Percentiles rank a stretch among this genome's conserved stretches.
Evolutionary conservation across 2,888 invertebrate genomes (phyloP).

Genomic region (Rambutsinella grinnellia): DNA sequence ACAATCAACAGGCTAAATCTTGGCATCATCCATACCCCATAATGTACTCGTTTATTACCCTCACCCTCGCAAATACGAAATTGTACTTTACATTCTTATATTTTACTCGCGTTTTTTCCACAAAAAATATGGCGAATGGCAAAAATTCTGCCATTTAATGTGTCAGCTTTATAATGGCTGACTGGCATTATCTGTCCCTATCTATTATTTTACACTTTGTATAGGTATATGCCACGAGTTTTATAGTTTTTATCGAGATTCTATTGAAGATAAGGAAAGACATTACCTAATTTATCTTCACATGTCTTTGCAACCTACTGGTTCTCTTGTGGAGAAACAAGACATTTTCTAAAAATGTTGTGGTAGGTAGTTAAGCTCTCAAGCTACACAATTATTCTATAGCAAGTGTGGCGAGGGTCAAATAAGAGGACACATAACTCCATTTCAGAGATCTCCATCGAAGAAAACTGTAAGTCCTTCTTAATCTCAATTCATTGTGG

Average conservation of each 20-base stretch:
- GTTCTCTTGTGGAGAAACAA: background rate
- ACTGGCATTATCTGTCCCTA: no score
- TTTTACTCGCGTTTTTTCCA: no score
- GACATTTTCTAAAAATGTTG: background rate
- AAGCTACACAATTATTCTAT: background rate
- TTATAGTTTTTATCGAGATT: background rate
- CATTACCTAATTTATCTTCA: background rate
- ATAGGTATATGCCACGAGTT: background rate
- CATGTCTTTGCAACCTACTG: background rate
- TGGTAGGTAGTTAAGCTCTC: background rate
- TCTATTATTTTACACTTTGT: background rate
- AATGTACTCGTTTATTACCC: no score
- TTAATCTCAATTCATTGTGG: no score
- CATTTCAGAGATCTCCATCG: background rate
- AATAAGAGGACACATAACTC: background rate
- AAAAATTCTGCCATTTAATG: no score
- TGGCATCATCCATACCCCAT: no score
- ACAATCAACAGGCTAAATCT: no score
- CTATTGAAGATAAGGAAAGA: background rate
- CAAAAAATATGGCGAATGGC: no score
- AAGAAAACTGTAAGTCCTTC: background rate
- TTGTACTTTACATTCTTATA: no score
- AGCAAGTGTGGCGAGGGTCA: background rate
- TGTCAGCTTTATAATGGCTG: no score
- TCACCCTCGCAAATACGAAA: no score